Conservation (phyloP, 2,113 vertebrate genomes). For the Callithrix jacchus region DNA sequence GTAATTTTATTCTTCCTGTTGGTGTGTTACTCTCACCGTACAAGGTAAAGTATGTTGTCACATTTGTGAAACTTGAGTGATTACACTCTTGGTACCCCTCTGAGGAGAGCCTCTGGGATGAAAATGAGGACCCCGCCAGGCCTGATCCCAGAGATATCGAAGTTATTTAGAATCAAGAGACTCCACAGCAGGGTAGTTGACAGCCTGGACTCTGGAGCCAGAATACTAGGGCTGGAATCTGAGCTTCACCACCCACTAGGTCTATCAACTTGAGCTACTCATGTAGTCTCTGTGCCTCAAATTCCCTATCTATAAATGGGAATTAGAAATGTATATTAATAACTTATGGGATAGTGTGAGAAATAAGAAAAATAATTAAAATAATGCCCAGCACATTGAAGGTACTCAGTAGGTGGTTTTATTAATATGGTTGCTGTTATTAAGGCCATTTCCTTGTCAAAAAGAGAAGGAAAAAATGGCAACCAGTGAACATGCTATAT, state of each 20-base stretch:
- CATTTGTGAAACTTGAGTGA: not conserved
- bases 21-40: not conserved
- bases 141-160: not conserved
- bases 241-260: not conserved
- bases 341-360: not conserved
- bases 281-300: not conserved
- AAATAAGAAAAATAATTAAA: not conserved
- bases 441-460: not conserved
- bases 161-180: not conserved
- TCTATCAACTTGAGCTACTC: not conserved
- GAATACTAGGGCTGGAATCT: not conserved
- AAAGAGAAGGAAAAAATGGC: not conserved
- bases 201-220: not conserved
- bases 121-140: not conserved
- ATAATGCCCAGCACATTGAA: not conserved
- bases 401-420: not conserved
- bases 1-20: not conserved
- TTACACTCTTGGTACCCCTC: not conserved
- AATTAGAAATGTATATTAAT: not conserved
- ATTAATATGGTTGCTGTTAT: not conserved
- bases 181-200: slow-evolving; percentile 26
- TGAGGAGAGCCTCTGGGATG: not conserved
- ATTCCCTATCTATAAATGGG: not conserved
- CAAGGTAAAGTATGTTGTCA: not conserved
- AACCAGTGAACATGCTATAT: not conserved